A percentile compares a stretch with the other conserved stretches of the same genome.
phyloP scores from a whole-genome alignment of 2,888 invertebrate genomes.

The Laspeyria flexula region DNA sequence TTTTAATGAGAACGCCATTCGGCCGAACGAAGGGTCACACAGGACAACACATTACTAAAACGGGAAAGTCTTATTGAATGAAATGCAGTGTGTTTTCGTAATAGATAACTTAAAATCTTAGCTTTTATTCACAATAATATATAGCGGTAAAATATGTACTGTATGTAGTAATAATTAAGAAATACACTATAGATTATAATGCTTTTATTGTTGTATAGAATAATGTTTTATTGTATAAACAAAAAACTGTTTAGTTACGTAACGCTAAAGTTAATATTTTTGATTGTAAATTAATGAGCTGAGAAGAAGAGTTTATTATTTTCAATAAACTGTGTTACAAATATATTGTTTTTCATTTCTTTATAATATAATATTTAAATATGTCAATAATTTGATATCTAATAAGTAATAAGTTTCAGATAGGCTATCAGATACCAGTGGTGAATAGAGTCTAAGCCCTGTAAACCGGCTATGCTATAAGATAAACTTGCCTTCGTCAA shows the following conservation, averaged over 20 bases:
- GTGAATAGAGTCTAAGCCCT: no score
- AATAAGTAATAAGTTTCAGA: no score
- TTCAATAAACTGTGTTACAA: conserved; percentile 80
- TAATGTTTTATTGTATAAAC: conserved; percentile 42
- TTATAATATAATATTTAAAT: no score
- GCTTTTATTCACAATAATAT: conserved; percentile 12
- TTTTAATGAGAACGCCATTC: no score
- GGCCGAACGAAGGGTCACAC: no score
- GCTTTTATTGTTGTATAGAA: conserved; percentile 53
- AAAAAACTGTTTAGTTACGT: conserved; percentile 32
- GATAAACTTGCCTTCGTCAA: no score
- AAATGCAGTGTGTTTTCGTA: conserved; percentile 2
- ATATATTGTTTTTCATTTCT: conserved; percentile 32
- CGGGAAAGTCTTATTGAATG: no score
- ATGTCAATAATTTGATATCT: no score
- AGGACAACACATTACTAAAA: no score
- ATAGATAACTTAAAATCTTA: background rate
- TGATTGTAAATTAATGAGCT: conserved; percentile 61
- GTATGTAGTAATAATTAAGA: conserved; percentile 31
- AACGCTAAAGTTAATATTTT: conserved; percentile 45
- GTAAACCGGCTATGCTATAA: no score
- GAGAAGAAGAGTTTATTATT: conserved; percentile 75
- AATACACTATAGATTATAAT: conserved; percentile 17
- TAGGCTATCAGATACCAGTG: no score
- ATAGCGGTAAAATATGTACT: conserved; percentile 30